These are phyloP conservation scores for Xiphydria camelus DNA, from an alignment of 2,888 invertebrate species.

Conservation along the genomic window DNA sequence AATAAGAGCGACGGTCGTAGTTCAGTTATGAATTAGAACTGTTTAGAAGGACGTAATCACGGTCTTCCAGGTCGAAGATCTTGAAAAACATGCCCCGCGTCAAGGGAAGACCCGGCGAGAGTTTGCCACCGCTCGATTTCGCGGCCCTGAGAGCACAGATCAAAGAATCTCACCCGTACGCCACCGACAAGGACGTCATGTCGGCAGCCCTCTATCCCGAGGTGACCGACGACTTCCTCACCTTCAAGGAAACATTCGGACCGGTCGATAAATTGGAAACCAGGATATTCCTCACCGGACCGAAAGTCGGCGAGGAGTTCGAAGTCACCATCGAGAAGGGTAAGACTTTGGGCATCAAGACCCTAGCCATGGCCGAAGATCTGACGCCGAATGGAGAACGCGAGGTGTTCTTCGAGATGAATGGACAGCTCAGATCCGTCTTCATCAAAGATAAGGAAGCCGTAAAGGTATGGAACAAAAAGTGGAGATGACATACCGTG, in stretches of 20 bases:
- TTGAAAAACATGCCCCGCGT: slow-evolving; percentile 85
- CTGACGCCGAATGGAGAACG: slow-evolving; percentile 87
- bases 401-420: slow-evolving; percentile 98
- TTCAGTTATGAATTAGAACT: too few species aligned
- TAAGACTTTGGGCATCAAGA: slow-evolving; percentile 92
- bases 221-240: slow-evolving; percentile 88
- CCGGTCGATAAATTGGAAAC: slow-evolving; percentile 97
- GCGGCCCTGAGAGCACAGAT: slow-evolving; percentile 75
- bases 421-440: slow-evolving; percentile 95
- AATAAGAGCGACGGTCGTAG: too few species aligned
- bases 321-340: slow-evolving; percentile 94
- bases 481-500: too few species aligned
- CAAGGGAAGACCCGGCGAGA: slow-evolving; percentile 88
- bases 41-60: too few species aligned
- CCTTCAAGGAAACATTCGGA: slow-evolving; percentile 85
- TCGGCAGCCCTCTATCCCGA: slow-evolving; percentile 95
- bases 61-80: slow-evolving; percentile 70
- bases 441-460: slow-evolving; percentile 92
- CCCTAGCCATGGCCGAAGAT: slow-evolving; percentile 91
- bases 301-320: slow-evolving; percentile 84
- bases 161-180: slow-evolving; percentile 73
- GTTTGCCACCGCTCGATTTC: slow-evolving; percentile 83
- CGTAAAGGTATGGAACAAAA: slow-evolving; percentile 82
- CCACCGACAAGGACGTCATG: slow-evolving; percentile 87
- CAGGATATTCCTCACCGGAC: slow-evolving; percentile 91